phyloP scores from a whole-genome alignment of 1,140 invertebrate genomes.

The Cherax quadricarinatus region DNA sequence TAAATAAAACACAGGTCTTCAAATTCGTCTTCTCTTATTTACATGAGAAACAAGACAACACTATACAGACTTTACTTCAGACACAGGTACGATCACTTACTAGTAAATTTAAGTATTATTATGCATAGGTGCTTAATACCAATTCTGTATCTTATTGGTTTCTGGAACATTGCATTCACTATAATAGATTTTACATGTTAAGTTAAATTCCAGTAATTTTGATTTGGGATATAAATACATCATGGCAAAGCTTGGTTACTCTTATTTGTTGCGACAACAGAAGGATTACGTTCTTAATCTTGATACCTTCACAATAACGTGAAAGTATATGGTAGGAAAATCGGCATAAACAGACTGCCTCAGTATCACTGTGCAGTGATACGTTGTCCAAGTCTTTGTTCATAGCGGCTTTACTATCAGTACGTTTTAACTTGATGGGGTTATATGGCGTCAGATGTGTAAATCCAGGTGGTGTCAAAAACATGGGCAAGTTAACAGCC shows the following conservation, averaged over 20 bases:
- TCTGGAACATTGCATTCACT: background rate
- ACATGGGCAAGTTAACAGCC: background rate
- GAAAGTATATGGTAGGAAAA: too few species aligned
- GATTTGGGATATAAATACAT: conserved; percentile 4
- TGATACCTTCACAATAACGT: too few species aligned
- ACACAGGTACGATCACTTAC: conserved; percentile 34
- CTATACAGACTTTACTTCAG: conserved; percentile 45
- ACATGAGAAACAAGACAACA: conserved; percentile 57
- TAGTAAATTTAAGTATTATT: conserved; percentile 18
- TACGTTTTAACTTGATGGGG: background rate
- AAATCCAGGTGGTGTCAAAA: background rate
- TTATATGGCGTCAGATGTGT: background rate
- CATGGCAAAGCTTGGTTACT: background rate
- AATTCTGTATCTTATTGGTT: background rate
- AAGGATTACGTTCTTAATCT: background rate
- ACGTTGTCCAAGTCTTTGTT: too few species aligned
- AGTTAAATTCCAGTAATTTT: conserved; percentile 1
- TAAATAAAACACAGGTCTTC: background rate
- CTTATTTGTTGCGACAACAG: background rate
- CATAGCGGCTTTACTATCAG: too few species aligned
- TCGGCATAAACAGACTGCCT: too few species aligned
- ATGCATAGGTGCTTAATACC: conserved; percentile 34
- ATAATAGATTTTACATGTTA: conserved; percentile 2
- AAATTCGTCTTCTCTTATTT: conserved; percentile 38
- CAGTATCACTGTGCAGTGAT: too few species aligned